Percentiles rank a stretch among this genome's conserved stretches.
phyloP scores from a whole-genome alignment of 2,888 invertebrate genomes.

The Drosophila flavopinicola region DNA sequence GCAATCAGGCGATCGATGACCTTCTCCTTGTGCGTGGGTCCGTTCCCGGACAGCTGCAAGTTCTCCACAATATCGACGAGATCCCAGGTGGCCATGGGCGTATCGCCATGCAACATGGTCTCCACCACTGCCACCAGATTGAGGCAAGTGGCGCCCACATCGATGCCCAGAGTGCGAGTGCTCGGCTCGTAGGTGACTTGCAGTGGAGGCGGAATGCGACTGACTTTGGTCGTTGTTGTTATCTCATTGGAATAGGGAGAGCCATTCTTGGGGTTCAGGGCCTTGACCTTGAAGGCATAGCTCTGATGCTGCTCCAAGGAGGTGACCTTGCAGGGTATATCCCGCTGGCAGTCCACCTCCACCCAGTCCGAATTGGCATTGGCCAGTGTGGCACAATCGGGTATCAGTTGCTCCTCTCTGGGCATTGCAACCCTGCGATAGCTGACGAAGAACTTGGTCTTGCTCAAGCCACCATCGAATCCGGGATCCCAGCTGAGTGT shows the following conservation, averaged over 20 bases:
- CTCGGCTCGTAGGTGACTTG: slow-evolving; percentile 93
- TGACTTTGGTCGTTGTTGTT: slow-evolving; percentile 92
- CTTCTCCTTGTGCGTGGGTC: slow-evolving; percentile 89
- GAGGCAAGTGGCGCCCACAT: slow-evolving; percentile 91
- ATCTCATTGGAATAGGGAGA: slow-evolving; percentile 95
- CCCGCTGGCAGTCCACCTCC: slow-evolving; percentile 93
- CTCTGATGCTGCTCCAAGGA: slow-evolving; percentile 93
- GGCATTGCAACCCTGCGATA: slow-evolving; percentile 89
- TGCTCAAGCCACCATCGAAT: slow-evolving; percentile 94
- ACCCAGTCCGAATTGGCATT: slow-evolving; percentile 89
- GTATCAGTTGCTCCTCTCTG: slow-evolving; percentile 87
- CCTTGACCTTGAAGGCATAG: slow-evolving; percentile 95
- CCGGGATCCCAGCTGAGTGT: slow-evolving; percentile 94
- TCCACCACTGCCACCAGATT: slow-evolving; percentile 91
- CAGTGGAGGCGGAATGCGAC: slow-evolving; percentile 91
- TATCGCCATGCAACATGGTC: slow-evolving; percentile 87
- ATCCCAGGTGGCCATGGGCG: slow-evolving; percentile 87
- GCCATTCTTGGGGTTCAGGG: slow-evolving; percentile 93
- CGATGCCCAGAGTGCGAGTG: slow-evolving; percentile 90
- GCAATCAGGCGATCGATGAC: slow-evolving; percentile 87
- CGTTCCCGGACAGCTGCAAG: slow-evolving; percentile 89
- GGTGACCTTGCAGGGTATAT: slow-evolving; percentile 95
- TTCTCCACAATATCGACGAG: slow-evolving; percentile 89
- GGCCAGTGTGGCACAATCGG: slow-evolving; percentile 87
- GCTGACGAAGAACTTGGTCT: slow-evolving; percentile 94